Evolutionary conservation across 2,797 vertebrate genomes (phyloP).

Genomic region (Sebastes steindachneri): DNA sequence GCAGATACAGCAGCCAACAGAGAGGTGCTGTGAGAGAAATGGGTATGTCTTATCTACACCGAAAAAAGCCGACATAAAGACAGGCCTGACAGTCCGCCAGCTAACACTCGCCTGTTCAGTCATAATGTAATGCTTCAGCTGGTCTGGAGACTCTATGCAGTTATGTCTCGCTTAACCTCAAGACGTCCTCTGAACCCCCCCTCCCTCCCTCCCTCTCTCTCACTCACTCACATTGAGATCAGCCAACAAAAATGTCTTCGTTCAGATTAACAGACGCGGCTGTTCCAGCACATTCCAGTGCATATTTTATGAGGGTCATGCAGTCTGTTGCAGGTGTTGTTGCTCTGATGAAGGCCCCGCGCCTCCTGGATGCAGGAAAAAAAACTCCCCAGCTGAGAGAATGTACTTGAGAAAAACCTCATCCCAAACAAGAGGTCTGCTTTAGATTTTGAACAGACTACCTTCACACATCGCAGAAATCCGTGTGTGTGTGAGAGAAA

Average conservation of each 20-base stretch:
- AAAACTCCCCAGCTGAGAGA: constrained; percentile 35
- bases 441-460: constrained; percentile 60
- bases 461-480: constrained; percentile 60
- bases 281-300: constrained; percentile 80
- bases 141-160: constrained; percentile 63
- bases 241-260: constrained; percentile 80
- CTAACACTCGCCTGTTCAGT: constrained; percentile 50
- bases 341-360: constrained; percentile 65
- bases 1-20: constrained; percentile 31
- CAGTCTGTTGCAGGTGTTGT: constrained; percentile 80
- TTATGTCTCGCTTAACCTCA: constrained; percentile 64
- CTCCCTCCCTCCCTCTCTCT: neutral
- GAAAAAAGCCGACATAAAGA: constrained; percentile 36
- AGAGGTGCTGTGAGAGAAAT: constrained; percentile 33
- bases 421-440: constrained; percentile 62
- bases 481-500: constrained; percentile 22
- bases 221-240: constrained; percentile 55
- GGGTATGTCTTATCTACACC: constrained; percentile 42
- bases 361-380: constrained; percentile 43
- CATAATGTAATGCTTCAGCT: constrained; percentile 61
- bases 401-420: constrained; percentile 40
- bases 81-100: constrained; percentile 48
- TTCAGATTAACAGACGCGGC: constrained; percentile 74
- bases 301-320: constrained; percentile 77
- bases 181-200: constrained; percentile 25